Evolutionary conservation across 2,113 vertebrate species (phyloP).

Genomic region (Condylura cristata): DNA sequence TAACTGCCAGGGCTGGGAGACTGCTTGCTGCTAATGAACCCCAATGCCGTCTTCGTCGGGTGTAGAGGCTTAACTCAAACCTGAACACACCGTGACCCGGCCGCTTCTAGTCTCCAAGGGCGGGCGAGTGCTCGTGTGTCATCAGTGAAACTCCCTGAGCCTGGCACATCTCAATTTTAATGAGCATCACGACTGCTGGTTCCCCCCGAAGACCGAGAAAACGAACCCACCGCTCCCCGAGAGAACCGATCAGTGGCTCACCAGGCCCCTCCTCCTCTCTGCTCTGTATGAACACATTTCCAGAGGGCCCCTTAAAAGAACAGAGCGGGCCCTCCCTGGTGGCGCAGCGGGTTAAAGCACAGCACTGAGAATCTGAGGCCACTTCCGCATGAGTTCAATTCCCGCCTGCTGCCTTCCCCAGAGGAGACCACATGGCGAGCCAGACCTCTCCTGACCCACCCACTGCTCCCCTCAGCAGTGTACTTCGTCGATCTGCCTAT

Average conservation of each 20-base stretch:
- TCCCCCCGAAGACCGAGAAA: not conserved
- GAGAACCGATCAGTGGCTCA: not conserved
- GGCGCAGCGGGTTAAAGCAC: too few relatives aligned
- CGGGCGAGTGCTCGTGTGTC: not conserved
- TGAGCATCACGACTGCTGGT: not conserved
- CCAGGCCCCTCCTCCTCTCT: too few relatives aligned
- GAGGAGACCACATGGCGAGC: too few relatives aligned
- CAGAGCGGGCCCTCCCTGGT: too few relatives aligned
- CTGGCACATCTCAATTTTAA: not conserved
- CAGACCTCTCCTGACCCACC: too few relatives aligned
- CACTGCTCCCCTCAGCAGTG: too few relatives aligned
- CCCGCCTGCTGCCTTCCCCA: too few relatives aligned
- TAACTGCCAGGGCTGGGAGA: not conserved
- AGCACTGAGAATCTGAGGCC: too few relatives aligned
- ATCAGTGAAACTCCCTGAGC: not conserved
- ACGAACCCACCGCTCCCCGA: not conserved
- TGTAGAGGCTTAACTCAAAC: not conserved
- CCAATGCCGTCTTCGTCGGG: not conserved
- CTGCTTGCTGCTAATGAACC: not conserved
- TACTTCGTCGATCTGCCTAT: too few relatives aligned
- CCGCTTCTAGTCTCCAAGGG: not conserved
- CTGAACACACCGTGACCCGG: accelerated
- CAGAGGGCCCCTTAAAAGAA: not conserved
- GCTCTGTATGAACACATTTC: not conserved
- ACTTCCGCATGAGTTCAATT: too few relatives aligned